A percentile compares a stretch with the other conserved stretches of the same genome.
Conservation (phyloP, 2,797 vertebrate genomes). For the Poeciliopsis presidionis region DNA sequence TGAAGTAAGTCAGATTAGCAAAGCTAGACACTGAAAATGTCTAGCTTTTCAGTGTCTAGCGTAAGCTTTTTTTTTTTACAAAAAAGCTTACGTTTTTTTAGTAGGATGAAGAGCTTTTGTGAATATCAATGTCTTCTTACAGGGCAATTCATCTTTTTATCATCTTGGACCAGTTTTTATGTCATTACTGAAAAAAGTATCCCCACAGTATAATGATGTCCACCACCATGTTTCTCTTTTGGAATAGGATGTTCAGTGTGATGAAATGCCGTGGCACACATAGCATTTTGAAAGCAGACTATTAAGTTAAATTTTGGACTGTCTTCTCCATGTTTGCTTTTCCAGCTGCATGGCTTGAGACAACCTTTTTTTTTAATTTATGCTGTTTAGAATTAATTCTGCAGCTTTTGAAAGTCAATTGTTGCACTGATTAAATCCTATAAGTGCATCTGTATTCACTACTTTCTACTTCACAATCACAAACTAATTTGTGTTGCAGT, state of each 20-base stretch:
- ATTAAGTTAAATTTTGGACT: not conserved
- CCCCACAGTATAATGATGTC: not conserved
- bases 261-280: not conserved
- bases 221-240: not conserved
- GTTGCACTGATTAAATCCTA: too few species aligned
- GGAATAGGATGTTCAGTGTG: not conserved
- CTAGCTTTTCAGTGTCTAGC: too few species aligned
- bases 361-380: not conserved
- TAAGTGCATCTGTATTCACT: not conserved
- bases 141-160: not conserved
- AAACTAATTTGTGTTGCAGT: not conserved
- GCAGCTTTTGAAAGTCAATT: not conserved
- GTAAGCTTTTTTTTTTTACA: not conserved
- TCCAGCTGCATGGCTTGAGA: not conserved
- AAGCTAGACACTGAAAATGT: not conserved
- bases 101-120: not conserved
- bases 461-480: not conserved
- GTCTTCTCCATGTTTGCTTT: not conserved
- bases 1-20: not conserved
- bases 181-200: not conserved
- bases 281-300: not conserved
- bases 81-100: not conserved
- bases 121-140: not conserved
- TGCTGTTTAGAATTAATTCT: not conserved
- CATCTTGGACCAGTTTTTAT: not conserved